These are phyloP conservation scores for Aphis gossypii DNA, from an alignment of 1,140 invertebrate species.

Conservation along the genomic window DNA sequence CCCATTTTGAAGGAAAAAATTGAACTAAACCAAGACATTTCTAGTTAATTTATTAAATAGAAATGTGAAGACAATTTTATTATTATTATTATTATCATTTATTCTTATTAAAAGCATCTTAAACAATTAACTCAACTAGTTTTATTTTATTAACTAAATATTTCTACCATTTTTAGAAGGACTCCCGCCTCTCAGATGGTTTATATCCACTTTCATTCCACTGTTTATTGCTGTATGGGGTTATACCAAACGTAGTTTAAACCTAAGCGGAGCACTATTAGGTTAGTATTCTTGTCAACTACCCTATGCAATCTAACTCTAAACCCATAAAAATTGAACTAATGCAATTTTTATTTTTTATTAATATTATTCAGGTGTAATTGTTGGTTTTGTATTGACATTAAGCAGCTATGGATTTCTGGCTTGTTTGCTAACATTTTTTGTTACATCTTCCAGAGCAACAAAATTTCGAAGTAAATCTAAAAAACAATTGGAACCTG, in stretches of 20 bases:
- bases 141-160: background rate
- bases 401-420: constrained; percentile 82
- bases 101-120: no score
- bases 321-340: background rate
- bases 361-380: constrained; percentile 68
- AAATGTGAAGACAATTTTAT: background rate
- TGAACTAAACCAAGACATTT: background rate
- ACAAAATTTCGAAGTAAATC: constrained; percentile 77
- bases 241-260: constrained; percentile 73
- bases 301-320: background rate
- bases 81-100: background rate
- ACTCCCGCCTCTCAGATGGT: constrained; percentile 78
- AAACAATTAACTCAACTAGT: background rate
- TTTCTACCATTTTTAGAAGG: constrained; percentile 67
- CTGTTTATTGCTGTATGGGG: constrained; percentile 74
- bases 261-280: constrained; percentile 74
- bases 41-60: background rate
- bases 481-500: constrained; percentile 77
- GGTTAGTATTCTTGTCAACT: constrained; percentile 65
- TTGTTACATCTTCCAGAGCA: constrained; percentile 80
- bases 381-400: constrained; percentile 82
- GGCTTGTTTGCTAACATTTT: constrained; percentile 78
- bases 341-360: background rate
- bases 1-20: background rate
- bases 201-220: constrained; percentile 74